Conservation (phyloP, 2,888 invertebrate species). For the Melieria crassipennis region DNA sequence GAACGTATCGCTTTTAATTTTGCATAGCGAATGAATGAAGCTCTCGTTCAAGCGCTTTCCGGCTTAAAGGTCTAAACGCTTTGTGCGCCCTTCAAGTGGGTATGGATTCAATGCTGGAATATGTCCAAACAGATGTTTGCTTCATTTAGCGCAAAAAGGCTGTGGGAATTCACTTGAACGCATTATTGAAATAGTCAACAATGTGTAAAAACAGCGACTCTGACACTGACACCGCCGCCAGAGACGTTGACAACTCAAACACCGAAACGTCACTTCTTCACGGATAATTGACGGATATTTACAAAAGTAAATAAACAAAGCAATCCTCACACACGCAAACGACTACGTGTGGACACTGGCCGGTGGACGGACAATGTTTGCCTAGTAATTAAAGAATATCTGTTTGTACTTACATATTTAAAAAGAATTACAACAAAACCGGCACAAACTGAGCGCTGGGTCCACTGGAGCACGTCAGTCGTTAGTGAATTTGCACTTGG, state of each 20-base stretch:
- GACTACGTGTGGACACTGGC: too few species aligned
- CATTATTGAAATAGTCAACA: slow-evolving; percentile 14
- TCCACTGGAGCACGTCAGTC: too few species aligned
- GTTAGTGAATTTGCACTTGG: too few species aligned
- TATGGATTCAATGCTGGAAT: too few species aligned
- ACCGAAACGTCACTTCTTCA: not conserved
- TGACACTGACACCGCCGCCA: slow-evolving; percentile 12
- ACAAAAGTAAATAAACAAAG: slow-evolving; percentile 11
- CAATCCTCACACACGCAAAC: too few species aligned
- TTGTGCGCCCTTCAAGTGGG: too few species aligned
- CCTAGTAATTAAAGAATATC: slow-evolving; percentile 51
- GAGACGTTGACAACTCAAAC: slow-evolving; percentile 7
- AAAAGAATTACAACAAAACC: slow-evolving; percentile 10
- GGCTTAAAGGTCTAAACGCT: too few species aligned
- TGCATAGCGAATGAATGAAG: too few species aligned
- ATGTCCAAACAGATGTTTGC: too few species aligned
- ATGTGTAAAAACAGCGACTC: slow-evolving; percentile 1
- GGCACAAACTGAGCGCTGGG: too few species aligned
- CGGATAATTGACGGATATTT: slow-evolving; percentile 51
- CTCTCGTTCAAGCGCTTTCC: too few species aligned
- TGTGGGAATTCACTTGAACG: slow-evolving; percentile 21
- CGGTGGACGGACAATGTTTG: slow-evolving; percentile 49
- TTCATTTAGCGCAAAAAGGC: not conserved
- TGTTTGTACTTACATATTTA: slow-evolving; percentile 11
- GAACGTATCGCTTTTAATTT: too few species aligned